Evolutionary conservation across 1,140 invertebrate genomes (phyloP), one percentile per base, ranked within the genome.

Genomic region (Parasteatoda tepidariorum): DNA sequence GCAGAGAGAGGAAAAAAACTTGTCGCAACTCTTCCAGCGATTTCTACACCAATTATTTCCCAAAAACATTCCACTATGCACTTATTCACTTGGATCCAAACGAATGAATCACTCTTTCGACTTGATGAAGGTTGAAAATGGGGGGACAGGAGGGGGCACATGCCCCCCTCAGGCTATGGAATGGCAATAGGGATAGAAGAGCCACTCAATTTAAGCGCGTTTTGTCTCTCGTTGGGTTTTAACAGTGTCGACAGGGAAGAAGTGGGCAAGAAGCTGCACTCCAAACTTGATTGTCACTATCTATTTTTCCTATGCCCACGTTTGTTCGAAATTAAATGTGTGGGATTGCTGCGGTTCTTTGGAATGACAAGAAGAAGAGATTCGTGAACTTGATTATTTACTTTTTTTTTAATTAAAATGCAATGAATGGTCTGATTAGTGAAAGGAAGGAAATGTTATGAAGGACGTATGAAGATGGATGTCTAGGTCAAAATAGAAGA

Each of bases 51-150:
- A 79, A 79, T 79, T 79, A 67, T 30, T 22, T 1, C 26, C 31
- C 3, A 4, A 67, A 4, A 48, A 54, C 41, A 67, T 79, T 28
- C 48, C 55, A 57, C 64, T n/a, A 4, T 26, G 9, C 64, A n/a
- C n/a, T n/a, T n/a, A n/a, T n/a, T n/a, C n/a, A n/a, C n/a, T n/a
- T n/a, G n/a, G n/a, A n/a, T 67, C 28, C 30, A 30, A 28, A 22
- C 48, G 31, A 7, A 41, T 81, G 78, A 81, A 68, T 81, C 78
- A 81, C 28, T 34, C 34, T 33, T 31, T 9, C 24, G 28, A 33
- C n/a, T 41, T 41, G 66, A 38, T 81, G 78, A 81, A 81, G 54
- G 78, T 57, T n/a, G n/a, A n/a, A n/a, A n/a, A n/a, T 79, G 67
- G 76, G 33, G 24, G 54, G 64, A 26, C 13, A n/a, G 41, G 11